These are phyloP conservation scores for Steatornis caripensis DNA, from an alignment of 2,113 vertebrate genomes.

Conservation along the genomic window DNA sequence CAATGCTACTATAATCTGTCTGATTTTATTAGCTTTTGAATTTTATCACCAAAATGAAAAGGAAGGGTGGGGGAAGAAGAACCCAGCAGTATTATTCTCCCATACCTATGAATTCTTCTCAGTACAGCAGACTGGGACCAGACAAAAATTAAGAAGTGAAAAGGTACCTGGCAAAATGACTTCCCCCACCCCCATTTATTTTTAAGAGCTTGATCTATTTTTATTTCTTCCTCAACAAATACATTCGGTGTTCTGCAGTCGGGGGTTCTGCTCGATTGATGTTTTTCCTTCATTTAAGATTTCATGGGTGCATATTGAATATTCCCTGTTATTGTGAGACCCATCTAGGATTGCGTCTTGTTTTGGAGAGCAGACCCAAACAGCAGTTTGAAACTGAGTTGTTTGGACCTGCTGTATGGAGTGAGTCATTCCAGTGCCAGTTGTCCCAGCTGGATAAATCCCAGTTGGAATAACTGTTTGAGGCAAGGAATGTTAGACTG, in stretches of 20 bases:
- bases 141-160: constrained; percentile 11
- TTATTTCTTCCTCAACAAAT: background rate
- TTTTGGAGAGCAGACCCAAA: background rate
- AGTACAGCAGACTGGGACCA: background rate
- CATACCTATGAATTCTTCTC: background rate
- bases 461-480: background rate
- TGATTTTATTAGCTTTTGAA: constrained; percentile 77
- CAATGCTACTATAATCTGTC: constrained; percentile 73
- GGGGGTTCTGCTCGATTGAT: background rate
- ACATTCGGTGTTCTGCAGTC: background rate
- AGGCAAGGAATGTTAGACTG: background rate
- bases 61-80: background rate
- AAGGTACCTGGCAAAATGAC: background rate
- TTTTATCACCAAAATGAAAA: constrained; percentile 69
- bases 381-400: background rate
- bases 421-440: background rate
- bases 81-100: background rate
- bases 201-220: background rate
- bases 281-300: background rate
- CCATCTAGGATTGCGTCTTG: background rate
- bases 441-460: background rate
- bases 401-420: background rate
- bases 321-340: background rate
- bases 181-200: background rate
- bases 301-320: background rate